These are phyloP conservation scores for Ips typographus DNA, from an alignment of 1,140 invertebrate genomes.

Conservation along the genomic window DNA sequence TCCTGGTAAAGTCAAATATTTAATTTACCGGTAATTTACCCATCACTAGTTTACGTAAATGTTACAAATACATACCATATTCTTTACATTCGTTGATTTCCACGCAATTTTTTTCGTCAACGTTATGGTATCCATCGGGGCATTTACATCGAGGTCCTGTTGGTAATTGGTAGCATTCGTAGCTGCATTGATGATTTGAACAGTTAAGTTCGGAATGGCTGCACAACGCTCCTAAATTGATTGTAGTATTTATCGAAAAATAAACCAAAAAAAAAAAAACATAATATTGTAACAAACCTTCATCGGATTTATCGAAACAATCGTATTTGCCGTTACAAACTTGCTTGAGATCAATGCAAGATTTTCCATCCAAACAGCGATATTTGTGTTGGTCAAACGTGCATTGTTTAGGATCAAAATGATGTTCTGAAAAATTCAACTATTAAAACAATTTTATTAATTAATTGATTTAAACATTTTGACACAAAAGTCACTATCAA, in stretches of 20 bases:
- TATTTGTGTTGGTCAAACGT: slow-evolving; percentile 55
- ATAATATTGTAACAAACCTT: slow-evolving; percentile 48
- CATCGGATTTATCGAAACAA: slow-evolving; percentile 80
- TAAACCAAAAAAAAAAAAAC: neutral
- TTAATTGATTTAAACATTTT: too few relatives aligned
- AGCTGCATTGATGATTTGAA: slow-evolving; percentile 51
- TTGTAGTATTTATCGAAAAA: neutral
- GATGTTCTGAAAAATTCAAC: slow-evolving; percentile 33
- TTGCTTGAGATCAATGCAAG: slow-evolving; percentile 63
- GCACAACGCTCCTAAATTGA: slow-evolving; percentile 52
- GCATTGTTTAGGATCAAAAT: slow-evolving; percentile 50
- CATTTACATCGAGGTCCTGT: slow-evolving; percentile 56
- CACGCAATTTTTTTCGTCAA: slow-evolving; percentile 48
- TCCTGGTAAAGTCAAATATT: too few relatives aligned
- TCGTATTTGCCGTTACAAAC: slow-evolving; percentile 76
- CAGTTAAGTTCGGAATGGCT: slow-evolving; percentile 52
- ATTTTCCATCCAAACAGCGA: slow-evolving; percentile 59
- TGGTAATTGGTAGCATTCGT: slow-evolving; percentile 52
- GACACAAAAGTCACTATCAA: too few relatives aligned
- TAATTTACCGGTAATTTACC: too few relatives aligned
- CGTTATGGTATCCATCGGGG: slow-evolving; percentile 50
- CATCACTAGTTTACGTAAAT: neutral
- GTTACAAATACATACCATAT: slow-evolving; percentile 54
- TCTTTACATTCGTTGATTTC: slow-evolving; percentile 81
- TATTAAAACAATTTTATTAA: too few relatives aligned